Evolutionary conservation across 2,113 vertebrate species (phyloP).

Genomic region (Elanus axillaris): DNA sequence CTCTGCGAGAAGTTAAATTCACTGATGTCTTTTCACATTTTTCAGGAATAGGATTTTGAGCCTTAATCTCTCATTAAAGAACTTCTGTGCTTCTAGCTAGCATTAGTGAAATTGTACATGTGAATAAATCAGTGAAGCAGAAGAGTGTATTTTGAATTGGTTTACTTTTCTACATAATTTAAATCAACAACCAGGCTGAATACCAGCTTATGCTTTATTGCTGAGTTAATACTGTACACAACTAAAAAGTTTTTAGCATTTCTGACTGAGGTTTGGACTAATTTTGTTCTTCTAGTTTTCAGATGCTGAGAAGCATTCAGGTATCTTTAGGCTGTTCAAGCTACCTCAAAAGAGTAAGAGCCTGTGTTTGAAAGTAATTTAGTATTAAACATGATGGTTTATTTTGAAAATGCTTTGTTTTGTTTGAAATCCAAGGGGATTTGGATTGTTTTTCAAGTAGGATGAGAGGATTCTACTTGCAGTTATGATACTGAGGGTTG

Average conservation of each 20-base stretch:
- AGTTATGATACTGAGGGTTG: not conserved
- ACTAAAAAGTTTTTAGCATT: not conserved
- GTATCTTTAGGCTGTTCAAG: not conserved
- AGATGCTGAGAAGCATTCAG: not conserved
- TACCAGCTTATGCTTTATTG: not conserved
- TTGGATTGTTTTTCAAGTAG: not conserved
- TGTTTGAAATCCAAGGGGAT: not conserved
- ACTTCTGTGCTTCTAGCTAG: not conserved
- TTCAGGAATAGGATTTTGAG: not conserved
- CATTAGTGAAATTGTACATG: not conserved
- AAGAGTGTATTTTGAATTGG: not conserved
- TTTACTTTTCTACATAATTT: not conserved
- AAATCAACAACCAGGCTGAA: not conserved
- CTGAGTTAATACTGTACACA: not conserved
- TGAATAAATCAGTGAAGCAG: not conserved
- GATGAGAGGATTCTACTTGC: not conserved
- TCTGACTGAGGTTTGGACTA: not conserved
- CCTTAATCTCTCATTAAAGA: not conserved
- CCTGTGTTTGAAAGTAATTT: not conserved
- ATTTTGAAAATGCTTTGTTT: not conserved
- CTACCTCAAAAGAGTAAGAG: not conserved
- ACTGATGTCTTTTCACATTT: not conserved
- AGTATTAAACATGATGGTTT: not conserved
- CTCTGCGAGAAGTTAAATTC: not conserved
- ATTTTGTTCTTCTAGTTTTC: not conserved